Base-by-base conservation (phyloP, 2,797 vertebrate species). In the Eidolon dupreanum region DNA sequence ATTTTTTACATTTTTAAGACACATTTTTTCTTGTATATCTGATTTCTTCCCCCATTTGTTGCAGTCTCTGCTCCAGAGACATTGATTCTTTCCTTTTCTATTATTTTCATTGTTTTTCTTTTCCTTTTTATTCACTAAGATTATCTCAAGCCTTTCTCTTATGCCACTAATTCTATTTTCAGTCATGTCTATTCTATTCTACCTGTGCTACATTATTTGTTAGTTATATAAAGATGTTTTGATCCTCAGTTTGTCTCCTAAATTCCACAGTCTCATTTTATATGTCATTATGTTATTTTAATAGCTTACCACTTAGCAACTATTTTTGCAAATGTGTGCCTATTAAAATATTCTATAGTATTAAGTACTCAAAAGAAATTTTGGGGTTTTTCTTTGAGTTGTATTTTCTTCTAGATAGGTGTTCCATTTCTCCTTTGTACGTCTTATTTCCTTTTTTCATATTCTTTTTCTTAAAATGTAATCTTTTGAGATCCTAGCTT, bases 331-430 rank as follows among this genome's bases (percentile, higher is more conserved):
- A 81, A 77, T 70, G 24, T 86, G 17, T 90, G 5, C 20, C 43
- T 79, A 68, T 88, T 78, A 90, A 95, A 70, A 28, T 84, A 15
- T 75, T 89, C 51, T 11, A 5, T 55, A 84, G 31, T 46, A 43
- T 77, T 20, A 82, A 84, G 26, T 84, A 73, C 20, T 92, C 61
- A 93, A 85, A 96, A 65, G 17, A 90, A 93, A 90, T 65, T 55
- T 53, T 59, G 49, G 49, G 15, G 2, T 38, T 90, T 92, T 93
- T 70, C 36, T 26, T 71, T 70, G 38, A 38, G 49, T 83, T 95
- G 3, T 70, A n/a, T 63, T 96, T 94, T 87, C 33, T 74, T 65
- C 51, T 20, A 87, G 26, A 17, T 46, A 28, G 4, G 7, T 79
- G 24, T 83, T 74, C 82, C 24, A 38, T 24, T 24, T 95, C n/a